phyloP scores from a whole-genome alignment of 2,113 vertebrate species.

The Hypanus sabinus region DNA sequence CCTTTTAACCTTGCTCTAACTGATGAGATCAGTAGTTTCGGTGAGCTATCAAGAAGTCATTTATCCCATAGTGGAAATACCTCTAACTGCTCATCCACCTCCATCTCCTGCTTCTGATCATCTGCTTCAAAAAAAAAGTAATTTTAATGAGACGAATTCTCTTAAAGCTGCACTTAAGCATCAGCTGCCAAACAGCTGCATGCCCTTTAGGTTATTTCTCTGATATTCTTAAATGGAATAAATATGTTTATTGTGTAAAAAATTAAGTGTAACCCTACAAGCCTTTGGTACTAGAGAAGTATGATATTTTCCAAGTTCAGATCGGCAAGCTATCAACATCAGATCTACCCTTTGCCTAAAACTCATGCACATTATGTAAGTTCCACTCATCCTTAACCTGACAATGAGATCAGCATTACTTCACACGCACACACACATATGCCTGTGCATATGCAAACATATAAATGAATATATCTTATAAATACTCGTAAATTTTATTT shows the following conservation, averaged over 20 bases:
- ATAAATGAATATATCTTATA: background rate
- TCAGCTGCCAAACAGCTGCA: background rate
- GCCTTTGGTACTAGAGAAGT: background rate
- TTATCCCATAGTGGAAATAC: background rate
- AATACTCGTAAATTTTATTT: background rate
- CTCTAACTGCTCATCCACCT: background rate
- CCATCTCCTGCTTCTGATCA: background rate
- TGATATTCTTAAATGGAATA: background rate
- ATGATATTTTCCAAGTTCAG: background rate
- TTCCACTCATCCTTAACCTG: background rate
- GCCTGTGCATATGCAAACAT: background rate
- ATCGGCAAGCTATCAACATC: background rate
- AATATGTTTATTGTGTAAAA: background rate
- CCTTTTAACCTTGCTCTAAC: background rate
- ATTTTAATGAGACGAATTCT: background rate
- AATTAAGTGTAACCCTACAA: background rate
- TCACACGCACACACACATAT: background rate
- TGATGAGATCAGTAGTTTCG: background rate
- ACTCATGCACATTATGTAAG: conserved; percentile 5
- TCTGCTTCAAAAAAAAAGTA: background rate
- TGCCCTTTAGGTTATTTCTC: background rate
- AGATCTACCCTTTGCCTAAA: background rate
- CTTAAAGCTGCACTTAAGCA: background rate
- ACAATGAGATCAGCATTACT: background rate
- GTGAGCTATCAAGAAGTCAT: background rate